These are phyloP conservation scores for Vidua macroura DNA, from an alignment of 2,113 vertebrate species.

Conservation along the genomic window DNA sequence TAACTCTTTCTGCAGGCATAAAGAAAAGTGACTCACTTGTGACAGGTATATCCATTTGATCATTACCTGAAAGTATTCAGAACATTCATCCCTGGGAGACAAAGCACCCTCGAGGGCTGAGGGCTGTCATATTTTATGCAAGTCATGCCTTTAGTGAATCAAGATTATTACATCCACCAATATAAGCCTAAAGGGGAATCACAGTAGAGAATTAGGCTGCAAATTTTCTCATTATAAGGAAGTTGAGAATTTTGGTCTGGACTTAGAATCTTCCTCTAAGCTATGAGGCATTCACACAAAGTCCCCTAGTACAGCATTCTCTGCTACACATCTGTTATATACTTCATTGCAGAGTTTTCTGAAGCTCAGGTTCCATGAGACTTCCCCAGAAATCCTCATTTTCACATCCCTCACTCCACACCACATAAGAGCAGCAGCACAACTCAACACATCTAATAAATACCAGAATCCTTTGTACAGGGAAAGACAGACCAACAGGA, in stretches of 20 bases:
- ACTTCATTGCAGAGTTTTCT: not conserved
- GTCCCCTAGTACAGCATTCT: not conserved
- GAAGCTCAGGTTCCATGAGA: not conserved
- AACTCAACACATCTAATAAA: not conserved
- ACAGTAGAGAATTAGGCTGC: not conserved
- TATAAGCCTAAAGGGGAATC: not conserved
- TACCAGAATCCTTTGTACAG: not conserved
- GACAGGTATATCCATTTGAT: slow-evolving; percentile 10
- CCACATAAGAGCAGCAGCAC: not conserved
- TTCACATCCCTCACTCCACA: not conserved
- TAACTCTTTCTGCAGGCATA: not conserved
- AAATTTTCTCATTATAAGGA: not conserved
- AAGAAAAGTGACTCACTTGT: not conserved
- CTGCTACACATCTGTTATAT: not conserved
- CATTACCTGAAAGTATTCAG: slow-evolving; percentile 24
- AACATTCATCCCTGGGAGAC: not conserved
- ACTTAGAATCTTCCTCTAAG: not conserved
- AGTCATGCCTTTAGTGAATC: not conserved
- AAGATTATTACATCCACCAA: slow-evolving; percentile 1
- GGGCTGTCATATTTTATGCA: slow-evolving; percentile 22
- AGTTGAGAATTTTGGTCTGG: not conserved
- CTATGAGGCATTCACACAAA: not conserved
- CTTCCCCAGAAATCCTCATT: not conserved
- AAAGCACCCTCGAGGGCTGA: not conserved
- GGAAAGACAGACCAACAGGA: not conserved